A percentile compares a stretch with the other conserved stretches of the same genome.
Conservation (phyloP, 1,140 invertebrate genomes). For the Chrysopa pallens region DNA sequence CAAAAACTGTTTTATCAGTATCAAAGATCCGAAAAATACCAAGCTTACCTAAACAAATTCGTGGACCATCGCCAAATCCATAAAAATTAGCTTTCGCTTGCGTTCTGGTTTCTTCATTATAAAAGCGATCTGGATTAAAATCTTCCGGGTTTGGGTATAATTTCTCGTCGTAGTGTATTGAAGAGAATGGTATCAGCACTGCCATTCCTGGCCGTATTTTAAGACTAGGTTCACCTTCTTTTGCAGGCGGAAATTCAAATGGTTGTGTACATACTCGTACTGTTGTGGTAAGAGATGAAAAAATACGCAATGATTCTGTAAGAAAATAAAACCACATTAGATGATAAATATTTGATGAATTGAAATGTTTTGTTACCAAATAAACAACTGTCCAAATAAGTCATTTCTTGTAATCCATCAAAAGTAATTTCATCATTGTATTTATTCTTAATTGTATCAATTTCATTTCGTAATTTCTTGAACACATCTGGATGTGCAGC, state of each 20-base stretch:
- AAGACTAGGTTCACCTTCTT: slow-evolving; percentile 1
- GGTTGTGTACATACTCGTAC: slow-evolving; percentile 14
- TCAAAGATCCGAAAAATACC: too few species aligned
- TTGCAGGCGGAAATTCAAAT: slow-evolving; percentile 10
- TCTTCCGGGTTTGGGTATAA: slow-evolving; percentile 31
- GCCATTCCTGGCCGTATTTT: slow-evolving; percentile 13
- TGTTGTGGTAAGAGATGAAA: slow-evolving; percentile 14
- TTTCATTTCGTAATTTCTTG: slow-evolving; percentile 28
- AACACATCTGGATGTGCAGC: neutral
- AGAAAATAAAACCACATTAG: too few species aligned
- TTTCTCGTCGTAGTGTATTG: slow-evolving; percentile 18
- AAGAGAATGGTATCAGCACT: slow-evolving; percentile 15
- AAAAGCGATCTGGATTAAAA: slow-evolving; percentile 39
- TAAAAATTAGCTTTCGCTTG: slow-evolving; percentile 21
- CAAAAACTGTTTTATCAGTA: too few species aligned
- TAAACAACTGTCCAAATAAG: slow-evolving; percentile 27
- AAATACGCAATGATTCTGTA: slow-evolving; percentile 16
- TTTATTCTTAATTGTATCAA: slow-evolving; percentile 24
- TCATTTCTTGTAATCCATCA: slow-evolving; percentile 31
- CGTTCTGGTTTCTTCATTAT: slow-evolving; percentile 11
- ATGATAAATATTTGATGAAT: too few species aligned
- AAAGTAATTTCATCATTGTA: slow-evolving; percentile 27
- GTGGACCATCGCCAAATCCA: slow-evolving; percentile 31
- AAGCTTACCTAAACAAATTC: slow-evolving; percentile 34
- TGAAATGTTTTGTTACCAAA: slow-evolving; percentile 5